Base-by-base conservation (phyloP, 1,140 invertebrate species). In the Radopholus similis region DNA sequence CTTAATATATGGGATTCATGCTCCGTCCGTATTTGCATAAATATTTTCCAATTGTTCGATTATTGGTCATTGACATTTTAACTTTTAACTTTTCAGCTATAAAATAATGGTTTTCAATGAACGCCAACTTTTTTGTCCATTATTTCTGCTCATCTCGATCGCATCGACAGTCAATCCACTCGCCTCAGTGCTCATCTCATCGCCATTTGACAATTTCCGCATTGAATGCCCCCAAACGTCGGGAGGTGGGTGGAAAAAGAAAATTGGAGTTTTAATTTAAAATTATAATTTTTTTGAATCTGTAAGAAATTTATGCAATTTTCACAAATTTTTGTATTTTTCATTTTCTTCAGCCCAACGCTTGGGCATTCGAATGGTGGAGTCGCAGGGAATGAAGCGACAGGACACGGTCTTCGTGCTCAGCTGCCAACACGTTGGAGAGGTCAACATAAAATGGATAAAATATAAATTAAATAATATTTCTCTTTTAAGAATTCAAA, bases 151-250 rank as follows among this genome's bases (percentile, higher is more conserved):
- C n/a, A n/a, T n/a, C n/a, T n/a, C n/a, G n/a, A n/a, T n/a, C n/a
- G n/a, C n/a, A n/a, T n/a, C n/a, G n/a, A 51, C 47, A 35, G 44
- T 66, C n/a, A 5, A 34, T 47, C n/a, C 57, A 6, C 59, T 62
- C 32, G 67, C 73, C 23, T 76, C 71, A 6, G 73, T 75, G 13
- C 69, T 80, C 51, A 77, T 83, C 30, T 80, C 78, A 1, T 72
- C 81, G 15, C 78, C 78, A 0, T 81, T 81, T 49, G 78, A 81
- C 35, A 81, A 81, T 55, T 81, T 81, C 40, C 67, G 78, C 38
- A 83, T 81, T 40, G 78, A 81, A 75, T 81, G 78, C 62, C 78
- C 78, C 11, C 79, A 81, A 44, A 63, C 66, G 30, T 55, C 65
- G 26, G 76, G 76, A 23, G n/a, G n/a, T n/a, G n/a, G n/a, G n/a